Conservation (phyloP, 2,113 vertebrate genomes). For the Bufo gargarizans region DNA sequence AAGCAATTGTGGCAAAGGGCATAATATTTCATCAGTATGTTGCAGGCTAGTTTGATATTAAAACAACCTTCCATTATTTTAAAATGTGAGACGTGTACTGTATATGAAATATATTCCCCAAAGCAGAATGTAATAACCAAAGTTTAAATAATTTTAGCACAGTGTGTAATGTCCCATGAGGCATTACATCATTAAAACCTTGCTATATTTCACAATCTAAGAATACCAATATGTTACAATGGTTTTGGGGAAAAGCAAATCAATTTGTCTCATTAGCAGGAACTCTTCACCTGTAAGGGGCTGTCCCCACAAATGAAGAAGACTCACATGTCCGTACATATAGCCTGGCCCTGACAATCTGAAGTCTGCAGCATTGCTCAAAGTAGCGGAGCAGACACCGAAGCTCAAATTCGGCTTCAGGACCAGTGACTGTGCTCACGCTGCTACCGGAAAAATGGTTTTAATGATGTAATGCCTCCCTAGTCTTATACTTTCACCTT, state of each 20-base stretch:
- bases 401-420: no score
- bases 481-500: no score
- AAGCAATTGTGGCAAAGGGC: constrained; percentile 8
- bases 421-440: no score
- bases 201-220: background rate
- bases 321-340: no score
- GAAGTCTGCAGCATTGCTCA: no score
- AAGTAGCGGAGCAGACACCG: no score
- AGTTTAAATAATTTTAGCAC: background rate
- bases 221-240: background rate
- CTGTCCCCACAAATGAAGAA: no score
- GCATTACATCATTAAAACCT: constrained; percentile 3
- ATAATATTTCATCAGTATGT: background rate
- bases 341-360: no score
- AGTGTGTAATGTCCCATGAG: constrained; percentile 3
- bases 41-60: background rate
- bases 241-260: background rate
- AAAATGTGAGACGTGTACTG: background rate
- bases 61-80: constrained; percentile 13
- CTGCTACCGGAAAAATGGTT: no score
- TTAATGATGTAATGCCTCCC: no score
- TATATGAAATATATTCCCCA: constrained; percentile 17
- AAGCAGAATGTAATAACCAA: constrained; percentile 9
- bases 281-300: no score
- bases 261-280: no score